Conservation (phyloP, 2,888 invertebrate species). For the Blastobasis adustella region DNA sequence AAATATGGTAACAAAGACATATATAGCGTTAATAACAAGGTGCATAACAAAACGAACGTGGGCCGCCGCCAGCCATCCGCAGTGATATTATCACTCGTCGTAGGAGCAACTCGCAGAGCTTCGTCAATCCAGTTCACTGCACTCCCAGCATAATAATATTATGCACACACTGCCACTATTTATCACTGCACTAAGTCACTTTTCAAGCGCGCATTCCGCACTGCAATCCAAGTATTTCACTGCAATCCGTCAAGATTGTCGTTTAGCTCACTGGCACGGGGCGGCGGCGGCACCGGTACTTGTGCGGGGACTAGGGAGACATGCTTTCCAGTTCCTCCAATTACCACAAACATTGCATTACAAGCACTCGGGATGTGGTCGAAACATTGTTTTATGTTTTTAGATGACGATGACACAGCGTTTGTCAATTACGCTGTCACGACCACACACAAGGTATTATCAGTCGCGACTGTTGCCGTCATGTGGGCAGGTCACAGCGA, state of each 20-base stretch:
- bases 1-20: neutral
- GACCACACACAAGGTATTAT: slow-evolving; percentile 1
- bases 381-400: neutral
- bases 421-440: slow-evolving; percentile 1
- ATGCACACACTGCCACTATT: slow-evolving; percentile 51
- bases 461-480: slow-evolving; percentile 11
- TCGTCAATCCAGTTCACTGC: slow-evolving; percentile 36
- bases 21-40: slow-evolving; percentile 48
- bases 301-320: slow-evolving; percentile 40
- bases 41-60: slow-evolving; percentile 47
- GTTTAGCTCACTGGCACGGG: slow-evolving; percentile 37
- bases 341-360: slow-evolving; percentile 11
- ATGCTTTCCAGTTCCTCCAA: slow-evolving; percentile 9
- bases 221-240: slow-evolving; percentile 70
- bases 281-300: slow-evolving; percentile 60
- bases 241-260: slow-evolving; percentile 60
- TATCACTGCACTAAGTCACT: slow-evolving; percentile 61
- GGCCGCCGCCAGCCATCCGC: slow-evolving; percentile 69
- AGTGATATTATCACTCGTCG: slow-evolving; percentile 20
- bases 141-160: slow-evolving; percentile 38
- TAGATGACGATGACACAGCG: neutral
- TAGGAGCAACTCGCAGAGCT: slow-evolving; percentile 7
- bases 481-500: slow-evolving; percentile 10
- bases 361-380: slow-evolving; percentile 5
- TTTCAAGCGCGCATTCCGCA: slow-evolving; percentile 49